Percentiles rank a stretch among this genome's conserved stretches.
phyloP scores from a whole-genome alignment of 2,113 vertebrate genomes.

The Cryptomyrus ogoouensis region DNA sequence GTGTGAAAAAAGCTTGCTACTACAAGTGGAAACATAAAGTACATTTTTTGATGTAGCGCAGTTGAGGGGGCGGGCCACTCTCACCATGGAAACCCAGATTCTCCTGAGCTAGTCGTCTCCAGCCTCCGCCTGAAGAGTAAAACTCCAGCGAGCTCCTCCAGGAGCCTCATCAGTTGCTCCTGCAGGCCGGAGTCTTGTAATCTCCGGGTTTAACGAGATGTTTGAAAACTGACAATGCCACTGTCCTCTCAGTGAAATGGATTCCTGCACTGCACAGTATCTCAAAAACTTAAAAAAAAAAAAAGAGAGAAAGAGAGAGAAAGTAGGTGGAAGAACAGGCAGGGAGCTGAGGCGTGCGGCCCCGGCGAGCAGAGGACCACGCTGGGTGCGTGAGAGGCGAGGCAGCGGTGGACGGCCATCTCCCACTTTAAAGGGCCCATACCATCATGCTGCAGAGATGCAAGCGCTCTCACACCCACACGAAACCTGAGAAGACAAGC shows the following conservation, averaged over 20 bases:
- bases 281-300: conserved; percentile 43
- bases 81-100: not conserved
- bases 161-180: conserved; percentile 37
- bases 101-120: not conserved
- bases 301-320: not conserved
- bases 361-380: not conserved
- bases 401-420: not conserved
- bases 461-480: not conserved
- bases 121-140: not conserved
- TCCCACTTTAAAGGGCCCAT: not conserved
- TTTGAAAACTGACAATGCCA: conserved; percentile 52
- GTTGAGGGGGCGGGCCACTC: not conserved
- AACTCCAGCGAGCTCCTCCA: conserved; percentile 18
- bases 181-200: conserved; percentile 42
- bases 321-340: not conserved
- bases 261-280: conserved; percentile 37
- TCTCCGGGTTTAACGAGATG: conserved; percentile 36
- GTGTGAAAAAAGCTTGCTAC: not conserved
- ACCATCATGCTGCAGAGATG: not conserved
- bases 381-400: not conserved
- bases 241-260: conserved; percentile 43
- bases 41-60: not conserved
- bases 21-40: conserved; percentile 1
- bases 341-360: not conserved
- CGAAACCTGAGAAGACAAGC: not conserved